phyloP scores from a whole-genome alignment of 2,797 vertebrate genomes.

The Enteromius treurensis region DNA sequence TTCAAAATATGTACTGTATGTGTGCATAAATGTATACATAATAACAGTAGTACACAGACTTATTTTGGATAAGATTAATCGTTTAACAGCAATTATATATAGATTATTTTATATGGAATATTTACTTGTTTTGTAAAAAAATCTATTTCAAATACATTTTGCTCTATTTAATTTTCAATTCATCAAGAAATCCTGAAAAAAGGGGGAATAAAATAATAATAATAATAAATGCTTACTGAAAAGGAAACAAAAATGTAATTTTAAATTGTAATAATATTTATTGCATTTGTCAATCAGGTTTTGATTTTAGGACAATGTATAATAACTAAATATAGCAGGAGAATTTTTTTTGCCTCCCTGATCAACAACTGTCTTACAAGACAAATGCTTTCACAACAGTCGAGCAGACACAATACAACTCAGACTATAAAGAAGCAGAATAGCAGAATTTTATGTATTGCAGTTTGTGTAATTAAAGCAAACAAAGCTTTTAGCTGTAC shows the following conservation, averaged over 20 bases:
- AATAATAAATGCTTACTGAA: neutral
- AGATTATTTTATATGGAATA: neutral
- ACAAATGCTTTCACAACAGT: neutral
- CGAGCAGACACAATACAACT: neutral
- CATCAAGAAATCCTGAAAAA: neutral
- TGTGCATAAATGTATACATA: too few relatives aligned
- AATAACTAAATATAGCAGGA: neutral
- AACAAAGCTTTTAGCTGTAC: conserved; percentile 15
- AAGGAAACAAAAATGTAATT: neutral
- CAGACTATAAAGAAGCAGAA: neutral
- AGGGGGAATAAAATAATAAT: neutral
- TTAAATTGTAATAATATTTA: neutral
- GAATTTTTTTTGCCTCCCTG: neutral
- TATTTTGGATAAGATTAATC: too few relatives aligned
- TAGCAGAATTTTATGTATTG: neutral
- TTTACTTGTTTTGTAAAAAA: neutral
- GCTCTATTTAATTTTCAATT: neutral
- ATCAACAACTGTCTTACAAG: neutral
- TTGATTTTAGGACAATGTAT: neutral
- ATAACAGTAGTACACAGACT: neutral
- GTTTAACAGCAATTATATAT: neutral
- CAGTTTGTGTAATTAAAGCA: neutral
- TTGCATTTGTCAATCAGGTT: neutral
- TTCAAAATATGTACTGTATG: neutral
- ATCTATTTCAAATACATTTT: neutral